These are phyloP conservation scores for Periophthalmus magnuspinnatus DNA, from an alignment of 2,797 vertebrate genomes.

Conservation along the genomic window DNA sequence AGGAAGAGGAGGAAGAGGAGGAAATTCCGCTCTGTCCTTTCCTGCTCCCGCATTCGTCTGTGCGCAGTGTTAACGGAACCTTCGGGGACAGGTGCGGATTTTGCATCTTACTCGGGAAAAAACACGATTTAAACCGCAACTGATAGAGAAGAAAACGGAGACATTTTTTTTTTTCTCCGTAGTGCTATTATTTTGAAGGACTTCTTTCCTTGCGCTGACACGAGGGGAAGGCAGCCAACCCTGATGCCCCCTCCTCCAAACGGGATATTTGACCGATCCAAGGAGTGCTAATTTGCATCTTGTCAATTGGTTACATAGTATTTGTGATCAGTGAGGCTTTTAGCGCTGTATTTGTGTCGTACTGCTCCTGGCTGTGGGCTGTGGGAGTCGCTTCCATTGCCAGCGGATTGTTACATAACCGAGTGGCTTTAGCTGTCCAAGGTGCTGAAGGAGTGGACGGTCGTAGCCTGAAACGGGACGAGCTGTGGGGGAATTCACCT, in stretches of 20 bases:
- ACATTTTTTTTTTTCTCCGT: slow-evolving; percentile 22
- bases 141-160: slow-evolving; percentile 8
- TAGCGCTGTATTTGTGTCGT: slow-evolving; percentile 21
- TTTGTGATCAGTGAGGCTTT: slow-evolving; percentile 14
- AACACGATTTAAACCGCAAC: slow-evolving; percentile 19
- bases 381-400: slow-evolving; percentile 41
- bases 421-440: slow-evolving; percentile 71
- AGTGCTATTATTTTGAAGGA: slow-evolving; percentile 32
- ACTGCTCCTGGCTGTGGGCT: slow-evolving; percentile 24
- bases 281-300: slow-evolving; percentile 47
- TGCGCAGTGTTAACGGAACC: slow-evolving; percentile 49
- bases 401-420: slow-evolving; percentile 72
- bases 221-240: slow-evolving; percentile 29
- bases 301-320: slow-evolving; percentile 11
- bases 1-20: slow-evolving; percentile 33
- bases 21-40: slow-evolving; percentile 43
- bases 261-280: slow-evolving; percentile 41
- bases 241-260: slow-evolving; percentile 41
- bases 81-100: slow-evolving; percentile 57
- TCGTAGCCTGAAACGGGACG: slow-evolving; percentile 48
- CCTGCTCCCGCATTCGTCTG: slow-evolving; percentile 39
- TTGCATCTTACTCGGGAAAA: slow-evolving; percentile 33
- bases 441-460: slow-evolving; percentile 71
- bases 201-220: slow-evolving; percentile 17
- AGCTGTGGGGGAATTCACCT: slow-evolving; percentile 58